Evolutionary conservation across 92 coral and sea anemone genomes (phyloP).

Genomic region (Siderastrea radians): DNA sequence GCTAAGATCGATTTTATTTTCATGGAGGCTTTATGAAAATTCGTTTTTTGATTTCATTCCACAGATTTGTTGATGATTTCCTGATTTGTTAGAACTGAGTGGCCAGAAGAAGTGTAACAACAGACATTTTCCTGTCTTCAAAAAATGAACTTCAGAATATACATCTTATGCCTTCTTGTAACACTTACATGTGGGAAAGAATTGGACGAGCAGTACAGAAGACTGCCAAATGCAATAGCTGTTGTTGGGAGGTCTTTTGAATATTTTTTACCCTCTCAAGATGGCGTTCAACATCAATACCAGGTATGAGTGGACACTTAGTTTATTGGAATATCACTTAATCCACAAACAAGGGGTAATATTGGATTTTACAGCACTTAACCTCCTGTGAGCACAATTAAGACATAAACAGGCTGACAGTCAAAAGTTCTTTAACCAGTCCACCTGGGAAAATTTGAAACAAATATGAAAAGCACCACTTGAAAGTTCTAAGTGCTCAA

Average conservation of each 20-base stretch:
- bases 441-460: no score
- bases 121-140: background rate
- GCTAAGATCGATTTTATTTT: background rate
- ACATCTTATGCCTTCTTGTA: slow-evolving; percentile 2
- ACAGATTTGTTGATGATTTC: slow-evolving; percentile 28
- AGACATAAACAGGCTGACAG: no score
- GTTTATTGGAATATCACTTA: no score
- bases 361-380: no score
- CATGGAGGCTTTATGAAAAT: background rate
- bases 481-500: no score
- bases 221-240: slow-evolving; percentile 85
- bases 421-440: no score
- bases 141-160: slow-evolving; percentile 30
- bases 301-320: slow-evolving; percentile 5
- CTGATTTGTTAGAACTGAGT: background rate
- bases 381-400: no score
- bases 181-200: slow-evolving; percentile 9
- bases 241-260: slow-evolving; percentile 87
- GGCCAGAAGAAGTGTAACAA: background rate
- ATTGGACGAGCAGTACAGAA: slow-evolving; percentile 20
- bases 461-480: no score
- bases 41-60: background rate
- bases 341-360: no score
- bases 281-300: slow-evolving; percentile 22
- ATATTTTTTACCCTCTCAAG: slow-evolving; percentile 69